phyloP scores from a whole-genome alignment of 1,140 invertebrate species.

The Oryctes rhinoceros region DNA sequence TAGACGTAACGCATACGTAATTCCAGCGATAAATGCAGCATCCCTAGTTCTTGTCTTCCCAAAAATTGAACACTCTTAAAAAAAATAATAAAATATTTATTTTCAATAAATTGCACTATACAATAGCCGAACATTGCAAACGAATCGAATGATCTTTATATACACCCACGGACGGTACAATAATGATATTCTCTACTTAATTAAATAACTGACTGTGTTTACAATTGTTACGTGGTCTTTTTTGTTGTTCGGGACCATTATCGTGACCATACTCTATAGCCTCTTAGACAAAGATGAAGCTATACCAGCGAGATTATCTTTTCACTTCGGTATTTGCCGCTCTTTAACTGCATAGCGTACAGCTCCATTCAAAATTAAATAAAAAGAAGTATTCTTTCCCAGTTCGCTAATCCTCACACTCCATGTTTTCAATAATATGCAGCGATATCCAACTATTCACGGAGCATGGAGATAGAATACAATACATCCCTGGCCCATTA shows the following conservation, averaged over 20 bases:
- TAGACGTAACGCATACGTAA: no score
- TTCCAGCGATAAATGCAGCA: no score
- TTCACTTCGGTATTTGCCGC: background rate
- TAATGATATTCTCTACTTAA: conserved; percentile 32
- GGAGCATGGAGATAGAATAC: no score
- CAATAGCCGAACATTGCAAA: conserved; percentile 1
- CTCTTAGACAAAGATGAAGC: background rate
- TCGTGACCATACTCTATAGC: conserved; percentile 11
- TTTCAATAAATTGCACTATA: background rate
- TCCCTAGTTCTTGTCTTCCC: no score
- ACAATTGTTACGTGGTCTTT: conserved; percentile 19
- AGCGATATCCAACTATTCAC: no score
- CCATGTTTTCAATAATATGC: no score
- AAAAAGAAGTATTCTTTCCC: background rate
- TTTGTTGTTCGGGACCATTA: conserved; percentile 19
- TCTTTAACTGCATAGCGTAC: background rate
- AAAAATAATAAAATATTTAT: background rate
- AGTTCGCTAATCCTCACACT: background rate
- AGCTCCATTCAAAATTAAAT: background rate
- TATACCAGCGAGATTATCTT: background rate
- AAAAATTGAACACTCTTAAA: no score
- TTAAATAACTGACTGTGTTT: conserved; percentile 32
- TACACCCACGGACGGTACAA: background rate
- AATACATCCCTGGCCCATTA: background rate
- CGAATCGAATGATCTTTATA: background rate